These are phyloP conservation scores for Cartodere bifasciata DNA, from an alignment of 2,888 invertebrate species.

Conservation along the genomic window DNA sequence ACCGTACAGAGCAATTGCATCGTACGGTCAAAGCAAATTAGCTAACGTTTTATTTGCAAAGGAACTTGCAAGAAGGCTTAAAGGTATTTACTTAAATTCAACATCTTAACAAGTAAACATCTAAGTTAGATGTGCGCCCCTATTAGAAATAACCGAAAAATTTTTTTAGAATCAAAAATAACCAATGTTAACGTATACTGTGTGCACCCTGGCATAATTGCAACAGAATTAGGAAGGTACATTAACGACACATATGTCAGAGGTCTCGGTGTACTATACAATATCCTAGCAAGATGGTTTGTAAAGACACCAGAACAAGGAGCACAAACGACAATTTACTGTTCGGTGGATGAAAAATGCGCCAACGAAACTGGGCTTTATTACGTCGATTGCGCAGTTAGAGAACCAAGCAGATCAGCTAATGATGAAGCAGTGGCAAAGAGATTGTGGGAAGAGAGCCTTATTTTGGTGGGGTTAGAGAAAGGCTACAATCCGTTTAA, in stretches of 20 bases:
- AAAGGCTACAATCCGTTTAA: constrained; percentile 36
- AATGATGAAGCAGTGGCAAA: constrained; percentile 40
- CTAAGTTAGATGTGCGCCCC: too few species aligned
- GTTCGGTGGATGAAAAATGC: constrained; percentile 53
- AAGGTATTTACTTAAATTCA: constrained; percentile 19
- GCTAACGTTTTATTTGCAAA: constrained; percentile 65
- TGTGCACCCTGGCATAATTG: constrained; percentile 61
- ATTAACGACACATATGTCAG: constrained; percentile 35
- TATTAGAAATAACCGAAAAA: too few species aligned
- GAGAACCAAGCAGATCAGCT: constrained; percentile 37
- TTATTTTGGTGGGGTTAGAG: constrained; percentile 38
- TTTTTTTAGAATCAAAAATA: constrained; percentile 25
- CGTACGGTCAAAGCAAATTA: constrained; percentile 66
- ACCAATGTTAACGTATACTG: constrained; percentile 51
- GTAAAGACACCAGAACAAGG: constrained; percentile 50
- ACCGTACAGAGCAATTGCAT: constrained; percentile 48
- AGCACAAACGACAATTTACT: constrained; percentile 65
- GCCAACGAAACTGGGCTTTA: constrained; percentile 43
- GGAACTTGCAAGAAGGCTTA: constrained; percentile 40
- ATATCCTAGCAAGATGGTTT: constrained; percentile 29
- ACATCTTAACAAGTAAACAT: not conserved
- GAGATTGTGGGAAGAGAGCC: constrained; percentile 50
- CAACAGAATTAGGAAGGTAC: constrained; percentile 64
- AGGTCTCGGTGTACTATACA: constrained; percentile 36
- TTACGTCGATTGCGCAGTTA: constrained; percentile 47